phyloP scores from a whole-genome alignment of 2,888 invertebrate species.

The Melitaea athalia region DNA sequence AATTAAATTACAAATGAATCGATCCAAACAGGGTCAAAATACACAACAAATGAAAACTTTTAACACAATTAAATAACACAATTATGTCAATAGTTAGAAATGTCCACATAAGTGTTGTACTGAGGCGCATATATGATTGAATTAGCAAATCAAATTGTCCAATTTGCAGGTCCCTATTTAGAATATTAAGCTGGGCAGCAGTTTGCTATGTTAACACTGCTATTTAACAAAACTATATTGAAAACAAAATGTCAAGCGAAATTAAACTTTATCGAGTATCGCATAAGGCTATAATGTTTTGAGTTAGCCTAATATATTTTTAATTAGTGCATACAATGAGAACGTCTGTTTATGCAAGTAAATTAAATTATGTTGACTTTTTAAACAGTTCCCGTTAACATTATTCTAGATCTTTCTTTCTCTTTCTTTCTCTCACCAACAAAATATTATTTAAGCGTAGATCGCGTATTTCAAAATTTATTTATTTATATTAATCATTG shows the following conservation, averaged over 20 bases:
- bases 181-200: slow-evolving; percentile 24
- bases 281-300: slow-evolving; percentile 2
- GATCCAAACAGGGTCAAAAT: neutral
- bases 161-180: slow-evolving; percentile 18
- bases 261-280: slow-evolving; percentile 2
- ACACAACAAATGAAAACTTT: neutral
- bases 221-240: slow-evolving; percentile 15
- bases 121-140: slow-evolving; percentile 9
- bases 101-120: neutral
- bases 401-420: neutral
- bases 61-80: neutral
- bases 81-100: neutral
- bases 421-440: too few relatives aligned
- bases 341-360: slow-evolving; percentile 28
- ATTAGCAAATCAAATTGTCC: slow-evolving; percentile 19
- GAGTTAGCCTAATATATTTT: slow-evolving; percentile 19
- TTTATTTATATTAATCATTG: too few relatives aligned
- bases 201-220: slow-evolving; percentile 1
- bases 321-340: slow-evolving; percentile 30
- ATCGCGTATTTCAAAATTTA: too few relatives aligned
- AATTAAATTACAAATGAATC: neutral
- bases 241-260: slow-evolving; percentile 6
- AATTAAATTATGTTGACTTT: slow-evolving; percentile 26
- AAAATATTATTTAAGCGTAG: too few relatives aligned
- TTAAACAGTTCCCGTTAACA: slow-evolving; percentile 12